Percentiles rank a stretch among this genome's conserved stretches.
Conservation (phyloP, 2,113 vertebrate species). For the Rhinogobius similis region DNA sequence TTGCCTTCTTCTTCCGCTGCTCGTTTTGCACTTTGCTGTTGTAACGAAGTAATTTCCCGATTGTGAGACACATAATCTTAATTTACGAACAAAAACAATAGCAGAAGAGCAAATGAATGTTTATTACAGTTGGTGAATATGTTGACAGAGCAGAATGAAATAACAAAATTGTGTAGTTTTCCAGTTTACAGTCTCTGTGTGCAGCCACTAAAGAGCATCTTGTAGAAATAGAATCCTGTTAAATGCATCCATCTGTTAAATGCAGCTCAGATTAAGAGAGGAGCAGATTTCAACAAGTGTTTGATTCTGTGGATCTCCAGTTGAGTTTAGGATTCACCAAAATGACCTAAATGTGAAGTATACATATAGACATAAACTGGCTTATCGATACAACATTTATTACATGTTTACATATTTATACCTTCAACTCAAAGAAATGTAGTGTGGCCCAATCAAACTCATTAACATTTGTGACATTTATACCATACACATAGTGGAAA, state of each 20-base stretch:
- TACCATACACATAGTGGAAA: neutral
- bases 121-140: constrained; percentile 48
- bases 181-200: constrained; percentile 9
- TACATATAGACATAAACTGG: constrained; percentile 26
- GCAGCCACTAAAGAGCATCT: constrained; percentile 12
- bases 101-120: constrained; percentile 44
- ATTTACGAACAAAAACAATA: neutral
- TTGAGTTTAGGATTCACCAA: too few species aligned
- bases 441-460: neutral
- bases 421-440: neutral
- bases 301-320: constrained; percentile 24
- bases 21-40: too few species aligned
- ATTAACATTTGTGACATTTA: constrained; percentile 21
- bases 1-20: too few species aligned
- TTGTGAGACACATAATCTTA: neutral
- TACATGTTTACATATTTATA: constrained; percentile 35
- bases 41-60: too few species aligned
- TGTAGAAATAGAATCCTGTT: constrained; percentile 11
- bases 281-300: neutral
- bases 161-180: constrained; percentile 9
- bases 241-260: constrained; percentile 1
- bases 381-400: constrained; percentile 33
- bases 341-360: constrained; percentile 10
- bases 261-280: constrained; percentile 5
- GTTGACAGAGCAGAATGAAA: constrained; percentile 49